These are phyloP conservation scores for Tiliacea citrago DNA, from an alignment of 2,888 invertebrate species.

Conservation along the genomic window DNA sequence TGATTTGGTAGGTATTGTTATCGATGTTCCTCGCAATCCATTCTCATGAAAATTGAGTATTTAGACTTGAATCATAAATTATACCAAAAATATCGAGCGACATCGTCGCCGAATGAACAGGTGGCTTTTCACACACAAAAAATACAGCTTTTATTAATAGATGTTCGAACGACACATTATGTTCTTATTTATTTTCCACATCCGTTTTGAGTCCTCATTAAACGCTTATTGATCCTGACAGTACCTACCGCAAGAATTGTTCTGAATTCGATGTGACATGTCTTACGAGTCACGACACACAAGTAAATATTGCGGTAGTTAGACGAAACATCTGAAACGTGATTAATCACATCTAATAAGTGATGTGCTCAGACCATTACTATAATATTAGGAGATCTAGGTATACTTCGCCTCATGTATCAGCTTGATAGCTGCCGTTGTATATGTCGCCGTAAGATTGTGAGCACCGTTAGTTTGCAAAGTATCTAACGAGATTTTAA, in stretches of 20 bases:
- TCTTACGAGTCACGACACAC: neutral
- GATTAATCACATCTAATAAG: conserved; percentile 18
- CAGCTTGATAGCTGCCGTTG: neutral
- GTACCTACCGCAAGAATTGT: neutral
- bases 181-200: conserved; percentile 20
- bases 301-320: neutral
- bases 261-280: conserved; percentile 9
- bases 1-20: neutral
- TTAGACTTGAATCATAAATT: conserved; percentile 1
- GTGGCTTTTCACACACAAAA: neutral
- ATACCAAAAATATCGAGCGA: neutral
- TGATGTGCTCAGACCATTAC: conserved; percentile 1
- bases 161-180: neutral
- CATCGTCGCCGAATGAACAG: neutral
- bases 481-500: no score
- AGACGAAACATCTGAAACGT: conserved; percentile 6
- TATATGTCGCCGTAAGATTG: no score
- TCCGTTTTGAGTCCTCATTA: conserved; percentile 27
- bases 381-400: neutral
- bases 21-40: neutral
- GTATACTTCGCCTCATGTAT: neutral
- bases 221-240: conserved; percentile 24
- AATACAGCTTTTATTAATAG: conserved; percentile 17
- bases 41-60: neutral
- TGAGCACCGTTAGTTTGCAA: no score